Evolutionary conservation across 2,888 invertebrate genomes (phyloP), one percentile per base, ranked within the genome.

Genomic region (Osmoderma eremita): DNA sequence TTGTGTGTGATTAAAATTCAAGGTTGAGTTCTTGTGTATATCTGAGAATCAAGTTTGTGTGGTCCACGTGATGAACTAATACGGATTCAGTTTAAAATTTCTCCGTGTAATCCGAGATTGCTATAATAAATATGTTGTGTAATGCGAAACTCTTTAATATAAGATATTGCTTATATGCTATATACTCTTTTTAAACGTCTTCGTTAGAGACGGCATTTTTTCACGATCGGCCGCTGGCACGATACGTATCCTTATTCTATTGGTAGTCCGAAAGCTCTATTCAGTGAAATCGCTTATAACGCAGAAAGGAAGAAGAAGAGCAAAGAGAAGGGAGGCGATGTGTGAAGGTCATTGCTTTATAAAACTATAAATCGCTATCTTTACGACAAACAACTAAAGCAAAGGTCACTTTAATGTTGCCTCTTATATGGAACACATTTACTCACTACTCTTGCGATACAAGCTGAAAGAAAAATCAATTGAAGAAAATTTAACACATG

Each of bases 1-100:
- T 69, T 70, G 67, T 72, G 30, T 30, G 70, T 69, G 70, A 72
- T 73, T 72, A 70, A 72, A 72, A 73, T 73, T 73, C 72, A 73
- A 73, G 73, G 72, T 70, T 73, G 64, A 61, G 54, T 58, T 65
- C 58, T 65, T 65, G 65, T 61, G 22, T 68, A 62, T 58, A 58
- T 69, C 65, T 62, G 53, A 54, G 70, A 70, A 63, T 67, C 65
- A 53, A 67, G 67, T 69, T 69, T 68, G 69, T 72, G 68, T 68
- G 66, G 69, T 67, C 66, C 68, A 62, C 58, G 51, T 54, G 64
- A 65, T 65, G 50, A 65, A 65, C 58, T 65, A 62, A 54, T 54
- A 65, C 48, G 65, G 65, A 58, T 65, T 65, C 65, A 58, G 65
- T 65, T 65, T 65, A 65, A 65, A 65, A 65, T 65, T 65, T 65